Percentiles rank a stretch among this genome's conserved stretches.
Conservation (phyloP, 2,797 vertebrate genomes). For the Sitta carolinensis region DNA sequence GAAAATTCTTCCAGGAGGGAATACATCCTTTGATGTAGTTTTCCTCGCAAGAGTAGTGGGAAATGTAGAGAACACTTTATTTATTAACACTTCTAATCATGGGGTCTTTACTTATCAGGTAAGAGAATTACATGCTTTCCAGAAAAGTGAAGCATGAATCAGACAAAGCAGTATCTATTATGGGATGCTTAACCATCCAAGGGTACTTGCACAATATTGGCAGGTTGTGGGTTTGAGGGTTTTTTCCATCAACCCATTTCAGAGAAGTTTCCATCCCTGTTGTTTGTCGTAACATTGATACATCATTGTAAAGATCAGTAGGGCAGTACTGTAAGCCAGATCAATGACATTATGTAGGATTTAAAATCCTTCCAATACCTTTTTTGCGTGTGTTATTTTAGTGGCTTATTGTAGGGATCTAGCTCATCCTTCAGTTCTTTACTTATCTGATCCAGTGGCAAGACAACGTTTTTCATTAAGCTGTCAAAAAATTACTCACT, state of each 20-base stretch:
- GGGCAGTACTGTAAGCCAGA: not conserved
- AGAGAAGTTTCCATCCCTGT: not conserved
- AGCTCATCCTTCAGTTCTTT: not conserved
- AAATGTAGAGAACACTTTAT: conserved; percentile 99
- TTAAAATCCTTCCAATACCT: not conserved
- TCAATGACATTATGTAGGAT: not conserved
- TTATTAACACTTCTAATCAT: conserved; percentile 99
- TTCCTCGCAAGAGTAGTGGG: conserved; percentile 98
- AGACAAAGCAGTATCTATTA: not conserved
- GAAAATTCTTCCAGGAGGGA: conserved; percentile 98
- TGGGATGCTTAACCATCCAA: not conserved
- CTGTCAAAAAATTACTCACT: not conserved
- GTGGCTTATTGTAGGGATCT: not conserved
- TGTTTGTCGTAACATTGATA: not conserved
- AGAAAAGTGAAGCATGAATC: not conserved
- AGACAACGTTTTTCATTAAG: not conserved
- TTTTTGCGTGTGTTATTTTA: not conserved
- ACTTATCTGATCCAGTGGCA: not conserved
- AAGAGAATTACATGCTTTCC: conserved; percentile 38
- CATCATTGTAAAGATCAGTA: not conserved
- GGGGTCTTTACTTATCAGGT: conserved; percentile 99
- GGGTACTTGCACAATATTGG: not conserved
- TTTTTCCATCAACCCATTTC: not conserved
- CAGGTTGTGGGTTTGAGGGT: not conserved
- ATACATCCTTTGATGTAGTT: conserved; percentile 98